Evolutionary conservation across 2,888 invertebrate genomes (phyloP), one percentile per base, ranked within the genome.

Genomic region (Lasius fuliginosus): DNA sequence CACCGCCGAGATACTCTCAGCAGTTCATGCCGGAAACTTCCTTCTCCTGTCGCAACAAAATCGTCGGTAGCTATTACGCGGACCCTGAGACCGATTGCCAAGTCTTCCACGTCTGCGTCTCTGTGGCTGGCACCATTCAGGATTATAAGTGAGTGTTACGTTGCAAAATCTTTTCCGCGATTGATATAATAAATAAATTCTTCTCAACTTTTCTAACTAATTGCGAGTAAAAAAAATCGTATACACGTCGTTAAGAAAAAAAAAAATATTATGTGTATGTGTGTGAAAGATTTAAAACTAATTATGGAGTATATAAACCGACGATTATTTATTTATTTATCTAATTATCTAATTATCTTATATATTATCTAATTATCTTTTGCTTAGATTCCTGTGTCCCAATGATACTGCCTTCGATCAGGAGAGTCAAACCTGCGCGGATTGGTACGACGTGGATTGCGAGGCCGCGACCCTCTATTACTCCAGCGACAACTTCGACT

Each of bases 381-480:
- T n/a, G 33, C n/a, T 68, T 84, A 97, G 98, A 93, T 98, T 98
- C 95, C 96, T 98, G 94, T 98, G 98, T 93, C 98, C 98, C 56
- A 98, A 98, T 91, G 97, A 98, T 90, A 98, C 98, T 1, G 97
- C 98, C 89, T 98, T 98, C 95, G 98, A 98, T 95, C 98, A 98
- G 94, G 98, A 98, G 94, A 98, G 98, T 83, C 98, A 98, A 95
- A 98, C 98, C 36, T 98, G 98, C 94, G 98, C 98, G 68, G 97
- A 98, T 92, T 98, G 98, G 97, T 98, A 98, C 87, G 98, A 98
- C 94, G 97, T 98, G 0, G 98, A 98, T 93, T 98, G 98, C 94
- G 97, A 97, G 92, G 97, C 97, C 53, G 96, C 97, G 23, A 97
- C 98, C 65, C 96, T 98, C 90, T 98, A 97, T 95, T 97, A 97